Evolutionary conservation across 2,797 vertebrate species (phyloP).

Genomic region (Enteromius thamalakanensis): DNA sequence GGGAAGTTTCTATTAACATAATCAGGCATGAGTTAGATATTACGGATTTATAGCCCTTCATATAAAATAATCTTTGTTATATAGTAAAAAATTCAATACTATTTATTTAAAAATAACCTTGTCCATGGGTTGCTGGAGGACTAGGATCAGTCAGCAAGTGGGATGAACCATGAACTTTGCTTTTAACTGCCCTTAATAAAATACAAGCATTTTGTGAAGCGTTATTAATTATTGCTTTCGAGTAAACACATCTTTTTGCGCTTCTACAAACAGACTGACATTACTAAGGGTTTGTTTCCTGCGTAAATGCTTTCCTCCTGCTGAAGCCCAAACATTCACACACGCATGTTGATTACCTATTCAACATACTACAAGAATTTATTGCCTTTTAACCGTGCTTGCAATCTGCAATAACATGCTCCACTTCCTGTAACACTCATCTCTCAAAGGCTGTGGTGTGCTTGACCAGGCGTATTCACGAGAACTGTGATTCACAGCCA

Average conservation of each 20-base stretch:
- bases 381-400: constrained; percentile 23
- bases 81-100: neutral
- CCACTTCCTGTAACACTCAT: constrained; percentile 37
- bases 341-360: constrained; percentile 19
- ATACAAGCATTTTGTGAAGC: neutral
- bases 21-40: neutral
- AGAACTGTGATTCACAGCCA: constrained; percentile 44
- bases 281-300: neutral
- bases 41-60: neutral
- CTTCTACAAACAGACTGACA: constrained; percentile 1
- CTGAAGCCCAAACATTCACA: neutral
- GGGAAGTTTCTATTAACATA: neutral
- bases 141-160: neutral
- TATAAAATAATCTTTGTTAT: neutral
- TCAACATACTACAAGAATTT: constrained; percentile 39
- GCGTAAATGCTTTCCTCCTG: neutral
- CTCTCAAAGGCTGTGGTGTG: constrained; percentile 23
- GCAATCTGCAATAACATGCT: constrained; percentile 39
- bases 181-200: constrained; percentile 4
- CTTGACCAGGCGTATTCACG: constrained; percentile 37
- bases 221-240: neutral
- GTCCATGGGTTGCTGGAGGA: neutral
- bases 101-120: neutral
- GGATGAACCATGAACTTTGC: neutral
- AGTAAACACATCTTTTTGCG: neutral